These are phyloP conservation scores for Hemicentrotus pulcherrimus DNA, from an alignment of 35 echinoderm and acorn worm species.

Conservation along the genomic window DNA sequence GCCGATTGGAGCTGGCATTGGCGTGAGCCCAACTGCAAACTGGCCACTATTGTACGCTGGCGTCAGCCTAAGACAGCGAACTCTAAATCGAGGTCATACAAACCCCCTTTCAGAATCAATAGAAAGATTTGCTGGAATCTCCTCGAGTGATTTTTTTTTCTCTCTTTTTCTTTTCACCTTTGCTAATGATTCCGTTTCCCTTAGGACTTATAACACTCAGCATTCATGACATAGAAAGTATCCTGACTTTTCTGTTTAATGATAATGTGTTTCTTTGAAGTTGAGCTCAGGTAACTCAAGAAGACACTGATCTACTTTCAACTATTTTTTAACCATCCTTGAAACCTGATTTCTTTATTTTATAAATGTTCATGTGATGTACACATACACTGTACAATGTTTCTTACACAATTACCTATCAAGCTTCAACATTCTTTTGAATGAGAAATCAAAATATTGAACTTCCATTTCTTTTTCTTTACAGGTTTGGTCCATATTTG, in stretches of 20 bases:
- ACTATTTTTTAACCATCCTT: too few relatives aligned
- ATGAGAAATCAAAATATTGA: too few relatives aligned
- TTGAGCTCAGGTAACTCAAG: neutral
- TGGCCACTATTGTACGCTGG: neutral
- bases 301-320: too few relatives aligned
- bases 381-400: too few relatives aligned
- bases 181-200: neutral
- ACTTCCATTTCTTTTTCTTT: too few relatives aligned
- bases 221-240: neutral
- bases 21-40: neutral
- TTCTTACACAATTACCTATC: too few relatives aligned
- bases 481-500: too few relatives aligned
- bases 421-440: too few relatives aligned
- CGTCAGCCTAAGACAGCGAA: neutral
- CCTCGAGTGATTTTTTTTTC: neutral
- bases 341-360: too few relatives aligned
- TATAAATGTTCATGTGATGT: too few relatives aligned
- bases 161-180: neutral
- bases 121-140: neutral
- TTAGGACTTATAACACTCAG: neutral
- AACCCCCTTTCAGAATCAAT: neutral
- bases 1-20: constrained; percentile 6
- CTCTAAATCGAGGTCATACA: constrained; percentile 11
- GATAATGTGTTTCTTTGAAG: neutral
- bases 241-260: neutral